phyloP scores from a whole-genome alignment of 2,113 vertebrate species.

The Peromyscus leucopus region DNA sequence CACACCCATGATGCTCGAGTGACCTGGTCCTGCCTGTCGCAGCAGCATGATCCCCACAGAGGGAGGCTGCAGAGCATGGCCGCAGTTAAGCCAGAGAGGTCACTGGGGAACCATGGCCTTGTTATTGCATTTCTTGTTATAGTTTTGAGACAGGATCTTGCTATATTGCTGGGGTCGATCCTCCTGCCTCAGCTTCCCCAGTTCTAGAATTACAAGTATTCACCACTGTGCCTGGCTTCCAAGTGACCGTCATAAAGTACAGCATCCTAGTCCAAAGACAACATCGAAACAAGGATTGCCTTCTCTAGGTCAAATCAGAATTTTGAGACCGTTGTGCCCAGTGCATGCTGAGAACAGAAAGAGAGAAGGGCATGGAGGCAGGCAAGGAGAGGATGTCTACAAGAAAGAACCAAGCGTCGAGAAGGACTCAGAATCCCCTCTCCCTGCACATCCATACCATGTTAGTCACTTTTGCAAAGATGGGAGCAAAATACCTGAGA shows the following conservation, averaged over 20 bases:
- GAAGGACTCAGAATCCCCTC: background rate
- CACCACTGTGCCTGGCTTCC: background rate
- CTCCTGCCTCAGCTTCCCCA: background rate
- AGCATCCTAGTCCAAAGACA: background rate
- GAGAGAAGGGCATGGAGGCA: background rate
- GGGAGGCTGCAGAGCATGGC: background rate
- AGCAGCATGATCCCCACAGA: background rate
- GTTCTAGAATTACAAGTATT: background rate
- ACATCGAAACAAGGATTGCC: background rate
- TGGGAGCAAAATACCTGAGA: background rate
- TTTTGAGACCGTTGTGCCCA: background rate
- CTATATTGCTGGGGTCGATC: background rate
- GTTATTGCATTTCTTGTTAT: background rate
- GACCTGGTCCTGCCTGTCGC: background rate
- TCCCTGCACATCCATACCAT: background rate
- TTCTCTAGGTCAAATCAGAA: background rate
- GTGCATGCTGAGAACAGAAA: background rate
- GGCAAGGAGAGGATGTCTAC: fast-evolving
- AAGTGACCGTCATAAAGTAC: background rate
- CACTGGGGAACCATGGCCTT: background rate
- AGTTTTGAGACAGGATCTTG: background rate
- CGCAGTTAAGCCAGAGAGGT: background rate
- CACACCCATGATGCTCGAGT: no score
- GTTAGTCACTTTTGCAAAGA: background rate
- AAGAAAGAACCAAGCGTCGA: background rate